phyloP scores from a whole-genome alignment of 2,797 vertebrate genomes.

The Enteromius fasciolatus region DNA sequence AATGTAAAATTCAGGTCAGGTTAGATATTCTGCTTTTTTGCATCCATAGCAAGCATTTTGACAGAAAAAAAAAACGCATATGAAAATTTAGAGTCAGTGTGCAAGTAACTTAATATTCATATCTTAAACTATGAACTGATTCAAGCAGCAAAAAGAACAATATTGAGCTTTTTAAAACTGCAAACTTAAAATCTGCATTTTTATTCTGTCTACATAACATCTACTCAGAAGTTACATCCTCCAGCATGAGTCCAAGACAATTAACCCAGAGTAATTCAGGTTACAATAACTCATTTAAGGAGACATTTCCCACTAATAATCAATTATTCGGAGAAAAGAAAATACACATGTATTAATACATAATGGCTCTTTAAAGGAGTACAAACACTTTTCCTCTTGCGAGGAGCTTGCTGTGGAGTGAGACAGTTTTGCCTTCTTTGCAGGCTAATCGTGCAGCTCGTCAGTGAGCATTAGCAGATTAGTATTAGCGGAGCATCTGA shows the following conservation, averaged over 20 bases:
- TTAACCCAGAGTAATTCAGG: constrained; percentile 31
- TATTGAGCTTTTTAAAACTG: background rate
- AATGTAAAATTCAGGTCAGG: too few species aligned
- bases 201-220: background rate
- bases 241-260: background rate
- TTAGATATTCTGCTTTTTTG: too few species aligned
- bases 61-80: too few species aligned
- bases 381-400: background rate
- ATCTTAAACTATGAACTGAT: background rate
- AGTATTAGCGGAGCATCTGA: constrained; percentile 41
- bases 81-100: too few species aligned
- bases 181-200: background rate
- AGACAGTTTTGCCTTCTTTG: constrained; percentile 22
- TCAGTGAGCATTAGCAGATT: constrained; percentile 61
- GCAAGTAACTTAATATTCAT: background rate
- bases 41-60: too few species aligned
- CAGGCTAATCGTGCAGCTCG: constrained; percentile 56
- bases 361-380: background rate
- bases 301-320: background rate
- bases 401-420: background rate
- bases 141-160: background rate
- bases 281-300: background rate
- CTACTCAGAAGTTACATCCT: background rate
- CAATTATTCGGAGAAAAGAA: background rate
- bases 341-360: background rate